Conservation (phyloP, 2,797 vertebrate genomes). For the Neosalanx taihuensis region DNA sequence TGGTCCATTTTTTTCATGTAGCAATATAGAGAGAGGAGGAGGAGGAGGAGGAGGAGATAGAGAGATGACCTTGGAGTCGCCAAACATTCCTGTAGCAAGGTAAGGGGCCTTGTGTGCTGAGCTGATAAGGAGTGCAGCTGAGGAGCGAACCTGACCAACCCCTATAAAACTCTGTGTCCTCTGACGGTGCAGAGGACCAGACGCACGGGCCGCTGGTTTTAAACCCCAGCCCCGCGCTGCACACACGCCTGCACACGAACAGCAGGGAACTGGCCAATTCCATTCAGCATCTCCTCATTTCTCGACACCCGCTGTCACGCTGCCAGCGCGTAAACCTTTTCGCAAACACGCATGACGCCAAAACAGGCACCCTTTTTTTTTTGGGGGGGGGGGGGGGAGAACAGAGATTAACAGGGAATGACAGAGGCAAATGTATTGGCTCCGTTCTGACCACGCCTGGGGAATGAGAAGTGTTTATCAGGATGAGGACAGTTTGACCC, state of each 20-base stretch:
- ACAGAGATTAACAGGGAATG: conserved; percentile 7
- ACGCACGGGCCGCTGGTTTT: not conserved
- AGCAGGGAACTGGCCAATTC: conserved; percentile 20
- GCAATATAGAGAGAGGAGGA: not conserved
- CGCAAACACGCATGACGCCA: too few species aligned
- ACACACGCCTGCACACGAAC: conserved; percentile 19
- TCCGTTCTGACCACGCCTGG: not conserved
- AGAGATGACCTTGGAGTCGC: conserved; percentile 10
- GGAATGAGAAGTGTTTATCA: too few species aligned
- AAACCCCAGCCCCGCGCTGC: conserved; percentile 13
- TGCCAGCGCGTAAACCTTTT: not conserved
- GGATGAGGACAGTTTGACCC: not conserved
- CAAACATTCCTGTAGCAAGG: not conserved
- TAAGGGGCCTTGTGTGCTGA: conserved; percentile 18
- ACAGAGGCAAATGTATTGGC: conserved; percentile 16
- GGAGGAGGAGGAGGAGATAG: conserved; percentile 15
- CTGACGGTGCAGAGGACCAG: not conserved
- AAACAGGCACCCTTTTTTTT: not conserved
- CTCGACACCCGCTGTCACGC: not conserved
- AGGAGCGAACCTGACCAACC: conserved; percentile 40
- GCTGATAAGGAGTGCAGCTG: conserved; percentile 46
- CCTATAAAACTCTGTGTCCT: conserved; percentile 7
- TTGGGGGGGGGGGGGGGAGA: too few species aligned
- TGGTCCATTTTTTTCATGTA: not conserved
- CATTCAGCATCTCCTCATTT: conserved; percentile 17